Evolutionary conservation across 1,140 invertebrate genomes (phyloP).

Genomic region (Papilio polyxenes): DNA sequence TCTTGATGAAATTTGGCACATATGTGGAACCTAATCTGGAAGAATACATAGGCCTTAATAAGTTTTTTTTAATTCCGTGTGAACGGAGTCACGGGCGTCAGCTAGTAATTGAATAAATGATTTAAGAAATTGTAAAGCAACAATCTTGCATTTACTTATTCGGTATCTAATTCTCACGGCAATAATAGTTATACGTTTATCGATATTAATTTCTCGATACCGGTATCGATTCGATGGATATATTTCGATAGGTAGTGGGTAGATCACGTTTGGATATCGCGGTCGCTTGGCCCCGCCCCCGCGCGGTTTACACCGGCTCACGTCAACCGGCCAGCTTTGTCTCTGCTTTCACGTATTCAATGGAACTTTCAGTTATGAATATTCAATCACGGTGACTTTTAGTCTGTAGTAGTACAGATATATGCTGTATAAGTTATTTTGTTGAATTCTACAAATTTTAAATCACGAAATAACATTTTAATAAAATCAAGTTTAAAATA

Average conservation of each 20-base stretch:
- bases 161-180: constrained; percentile 48
- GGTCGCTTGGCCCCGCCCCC: constrained; percentile 60
- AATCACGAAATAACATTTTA: neutral
- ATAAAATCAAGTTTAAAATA: no score
- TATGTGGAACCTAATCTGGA: no score
- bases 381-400: constrained; percentile 45
- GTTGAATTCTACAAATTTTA: neutral
- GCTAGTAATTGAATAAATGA: neutral
- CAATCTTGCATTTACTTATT: neutral
- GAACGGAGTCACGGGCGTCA: neutral
- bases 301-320: constrained; percentile 57
- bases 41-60: no score
- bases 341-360: constrained; percentile 49
- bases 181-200: constrained; percentile 55
- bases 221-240: constrained; percentile 59
- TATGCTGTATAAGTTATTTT: neutral
- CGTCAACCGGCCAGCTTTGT: constrained; percentile 66
- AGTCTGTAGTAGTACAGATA: neutral
- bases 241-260: constrained; percentile 70
- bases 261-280: constrained; percentile 67
- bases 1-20: no score
- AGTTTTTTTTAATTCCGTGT: no score
- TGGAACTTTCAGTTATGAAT: constrained; percentile 46
- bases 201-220: constrained; percentile 71
- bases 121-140: neutral